Evolutionary conservation across 1,140 invertebrate genomes (phyloP).

Genomic region (Zeugodacus cucurbitae): DNA sequence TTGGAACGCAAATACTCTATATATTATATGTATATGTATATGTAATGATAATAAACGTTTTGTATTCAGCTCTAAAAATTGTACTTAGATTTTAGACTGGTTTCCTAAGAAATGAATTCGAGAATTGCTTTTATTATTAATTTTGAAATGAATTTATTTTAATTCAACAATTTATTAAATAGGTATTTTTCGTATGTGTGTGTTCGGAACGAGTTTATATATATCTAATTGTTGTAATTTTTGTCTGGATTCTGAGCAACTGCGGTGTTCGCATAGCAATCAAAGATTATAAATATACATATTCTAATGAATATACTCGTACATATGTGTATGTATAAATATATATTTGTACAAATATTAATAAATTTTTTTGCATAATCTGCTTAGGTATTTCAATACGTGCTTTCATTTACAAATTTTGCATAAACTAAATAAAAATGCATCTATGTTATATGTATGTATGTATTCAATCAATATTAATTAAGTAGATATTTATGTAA

Average conservation of each 20-base stretch:
- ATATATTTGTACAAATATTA: background rate
- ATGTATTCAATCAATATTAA: background rate
- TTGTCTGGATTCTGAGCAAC: background rate
- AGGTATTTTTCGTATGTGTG: background rate
- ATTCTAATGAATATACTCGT: background rate
- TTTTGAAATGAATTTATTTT: background rate
- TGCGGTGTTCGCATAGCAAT: background rate
- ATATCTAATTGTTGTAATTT: conserved; percentile 11
- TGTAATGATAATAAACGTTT: background rate
- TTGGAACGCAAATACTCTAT: background rate
- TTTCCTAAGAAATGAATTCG: background rate
- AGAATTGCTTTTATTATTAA: background rate
- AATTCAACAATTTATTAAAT: background rate
- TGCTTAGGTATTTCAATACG: background rate
- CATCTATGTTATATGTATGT: background rate
- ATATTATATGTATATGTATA: background rate
- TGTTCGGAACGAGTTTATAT: background rate
- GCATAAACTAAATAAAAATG: background rate
- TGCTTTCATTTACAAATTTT: background rate
- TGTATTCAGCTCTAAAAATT: background rate
- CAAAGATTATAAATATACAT: background rate
- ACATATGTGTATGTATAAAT: background rate
- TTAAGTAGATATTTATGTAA: background rate
- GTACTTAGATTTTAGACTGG: no score
- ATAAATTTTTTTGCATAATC: background rate